Evolutionary conservation across 2,888 invertebrate genomes (phyloP), one percentile per base, ranked within the genome.

Genomic region (Bibio marci): DNA sequence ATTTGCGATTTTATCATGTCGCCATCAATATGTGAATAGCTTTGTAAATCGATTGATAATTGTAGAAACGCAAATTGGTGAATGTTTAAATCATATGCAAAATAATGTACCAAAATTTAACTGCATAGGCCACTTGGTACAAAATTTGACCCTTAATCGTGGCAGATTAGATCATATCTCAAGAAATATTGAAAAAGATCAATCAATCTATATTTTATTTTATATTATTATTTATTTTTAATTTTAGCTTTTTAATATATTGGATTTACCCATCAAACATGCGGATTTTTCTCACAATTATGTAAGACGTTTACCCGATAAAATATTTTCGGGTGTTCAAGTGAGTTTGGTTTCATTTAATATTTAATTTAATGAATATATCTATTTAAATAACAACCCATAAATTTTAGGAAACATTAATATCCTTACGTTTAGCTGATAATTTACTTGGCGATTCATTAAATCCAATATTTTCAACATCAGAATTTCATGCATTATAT

Each of bases 371-470:
- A 22, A 6, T 22, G 22, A 22, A 22, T 22, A 36, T 22, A 22
- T 22, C 25, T 38, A 18, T 17, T 30, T 26, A 11, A 22, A 22
- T 40, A 25, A 22, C 8, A 22, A 22, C 8, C 8, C 4, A 22
- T 6, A 6, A 11, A 27, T 28, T 15, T 34, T 35, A 67, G 50
- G 67, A 69, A 2, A 74, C 76, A 10, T 63, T 90, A 30, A 72
- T 73, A 15, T 78, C 77, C 49, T 57, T 90, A 30, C 69, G 72
- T 13, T 59, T 91, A 38, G 71, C 80, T 22, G 75, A 85, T 52
- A 91, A 91, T 55, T 64, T 85, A n/a, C 66, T 91, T 22, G 90
- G 90, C 2, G 88, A 90, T 55, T 85, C 81, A 50, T 63, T 90
- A 22, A 90, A 88, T 61, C 90, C 90, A 1, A 86, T 90, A 47